These are phyloP conservation scores for Dipodomys spectabilis DNA, from an alignment of 2,113 vertebrate species.

Conservation along the genomic window DNA sequence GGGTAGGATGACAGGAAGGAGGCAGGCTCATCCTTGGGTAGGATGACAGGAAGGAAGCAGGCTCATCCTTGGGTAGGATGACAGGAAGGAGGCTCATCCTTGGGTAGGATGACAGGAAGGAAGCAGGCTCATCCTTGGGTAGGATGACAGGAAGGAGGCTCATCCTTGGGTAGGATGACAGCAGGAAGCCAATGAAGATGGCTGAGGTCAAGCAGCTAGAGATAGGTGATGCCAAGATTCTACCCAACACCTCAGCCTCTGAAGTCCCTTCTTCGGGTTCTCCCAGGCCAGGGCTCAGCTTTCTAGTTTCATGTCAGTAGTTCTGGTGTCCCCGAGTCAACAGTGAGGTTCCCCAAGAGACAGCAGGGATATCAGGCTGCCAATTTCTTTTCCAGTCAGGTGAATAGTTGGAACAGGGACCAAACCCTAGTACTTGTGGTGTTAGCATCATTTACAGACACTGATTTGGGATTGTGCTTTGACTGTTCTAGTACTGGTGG, in stretches of 20 bases:
- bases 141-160: too few species aligned
- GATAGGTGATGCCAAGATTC: not conserved
- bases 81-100: too few species aligned
- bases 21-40: too few species aligned
- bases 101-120: too few species aligned
- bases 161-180: too few species aligned
- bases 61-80: too few species aligned
- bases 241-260: not conserved
- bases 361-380: not conserved
- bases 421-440: constrained; percentile 18
- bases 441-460: accelerated
- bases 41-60: too few species aligned
- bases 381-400: constrained; percentile 65
- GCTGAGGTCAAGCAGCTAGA: not conserved
- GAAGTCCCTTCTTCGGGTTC: too few species aligned
- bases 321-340: not conserved
- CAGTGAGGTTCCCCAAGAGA: not conserved
- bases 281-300: not conserved
- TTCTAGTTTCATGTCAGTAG: not conserved
- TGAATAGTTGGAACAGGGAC: constrained; percentile 56
- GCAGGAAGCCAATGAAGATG: not conserved
- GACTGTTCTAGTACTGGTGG: not conserved
- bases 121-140: too few species aligned
- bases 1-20: too few species aligned
- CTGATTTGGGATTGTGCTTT: not conserved